Evolutionary conservation across 2,797 vertebrate genomes (phyloP).

Genomic region (Trematomus bernacchii): DNA sequence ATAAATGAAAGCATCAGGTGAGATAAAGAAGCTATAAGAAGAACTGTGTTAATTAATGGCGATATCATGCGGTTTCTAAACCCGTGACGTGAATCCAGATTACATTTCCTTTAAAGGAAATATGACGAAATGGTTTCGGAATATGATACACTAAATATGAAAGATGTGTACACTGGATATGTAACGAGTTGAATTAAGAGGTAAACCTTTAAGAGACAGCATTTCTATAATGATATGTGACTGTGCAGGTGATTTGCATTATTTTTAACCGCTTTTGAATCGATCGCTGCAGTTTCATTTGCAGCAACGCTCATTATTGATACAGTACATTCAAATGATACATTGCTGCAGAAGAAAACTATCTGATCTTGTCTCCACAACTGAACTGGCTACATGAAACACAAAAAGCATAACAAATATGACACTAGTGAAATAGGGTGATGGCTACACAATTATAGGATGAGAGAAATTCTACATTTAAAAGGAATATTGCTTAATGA

Average conservation of each 20-base stretch:
- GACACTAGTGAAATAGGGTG: not conserved
- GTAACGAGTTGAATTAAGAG: conserved; percentile 9
- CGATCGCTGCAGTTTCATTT: not conserved
- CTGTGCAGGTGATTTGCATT: not conserved
- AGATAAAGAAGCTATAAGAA: conserved; percentile 3
- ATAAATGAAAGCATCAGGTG: not conserved
- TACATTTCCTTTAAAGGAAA: conserved; percentile 10
- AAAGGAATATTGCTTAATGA: not conserved
- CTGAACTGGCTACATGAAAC: not conserved
- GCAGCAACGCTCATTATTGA: conserved; percentile 16
- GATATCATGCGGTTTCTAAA: conserved; percentile 19
- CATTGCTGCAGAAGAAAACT: conserved; percentile 9
- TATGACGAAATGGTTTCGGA: not conserved
- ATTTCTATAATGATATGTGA: conserved; percentile 1
- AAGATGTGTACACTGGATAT: not conserved
- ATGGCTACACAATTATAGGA: not conserved
- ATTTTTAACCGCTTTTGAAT: not conserved
- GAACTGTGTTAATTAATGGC: conserved; percentile 11
- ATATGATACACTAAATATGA: not conserved
- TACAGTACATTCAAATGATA: conserved; percentile 2
- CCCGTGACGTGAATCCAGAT: conserved; percentile 17
- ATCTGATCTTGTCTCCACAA: not conserved
- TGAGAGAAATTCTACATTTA: not conserved
- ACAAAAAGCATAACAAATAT: not conserved
- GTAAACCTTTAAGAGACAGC: not conserved